Base-by-base conservation (phyloP, 2,888 invertebrate species). In the Choristoneura rosaceana region DNA sequence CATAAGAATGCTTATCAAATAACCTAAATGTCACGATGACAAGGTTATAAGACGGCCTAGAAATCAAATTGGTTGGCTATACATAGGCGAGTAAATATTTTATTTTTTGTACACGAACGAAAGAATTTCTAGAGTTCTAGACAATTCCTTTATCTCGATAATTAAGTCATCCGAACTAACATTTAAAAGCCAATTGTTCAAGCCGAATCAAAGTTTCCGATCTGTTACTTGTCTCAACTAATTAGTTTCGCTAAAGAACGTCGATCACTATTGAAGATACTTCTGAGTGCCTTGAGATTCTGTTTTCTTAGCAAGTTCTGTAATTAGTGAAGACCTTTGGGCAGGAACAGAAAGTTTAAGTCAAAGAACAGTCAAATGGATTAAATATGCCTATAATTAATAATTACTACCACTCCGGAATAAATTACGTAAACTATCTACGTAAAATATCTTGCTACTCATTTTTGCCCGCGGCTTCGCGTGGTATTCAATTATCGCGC, bases 251-350 rank as follows among this genome's bases (percentile, higher is more conserved):
- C 1, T 34, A 59, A 17, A 33, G 41, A 52, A 69, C 4, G 71
- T 73, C 73, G 50, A 73, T 73, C 73, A 69, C 63, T 63, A 68
- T 52, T 63, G 73, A 52, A 52, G 63, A 64, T 43, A 63, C 58
- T 64, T 58, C 55, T 14, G 63, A 8, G 65, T 50, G 50, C 52
- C 65, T 58, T 10, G 71, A 55, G 71, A 67, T 67, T 62, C 62
- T 62, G 71, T 71, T 71, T 62, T 71, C 71, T 71, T 67, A 63
- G 62, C 45, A 67, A 71, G 58, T 71, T 71, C 47, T 25, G 71
- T 73, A 73, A 73, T 69, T 73, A 73, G 55, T 68, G 50, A 68
- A 58, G 63, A 68, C 34, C 59, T 63, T 64, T 63, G 71, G 62
- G 38, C 50, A 34, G 33, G 60, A 15, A 41, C 67, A 58, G 62